A percentile compares a stretch with the other conserved stretches of the same genome.
These are phyloP conservation scores for Drosophila robusta DNA, from an alignment of 2,888 invertebrate genomes.

Conservation along the genomic window DNA sequence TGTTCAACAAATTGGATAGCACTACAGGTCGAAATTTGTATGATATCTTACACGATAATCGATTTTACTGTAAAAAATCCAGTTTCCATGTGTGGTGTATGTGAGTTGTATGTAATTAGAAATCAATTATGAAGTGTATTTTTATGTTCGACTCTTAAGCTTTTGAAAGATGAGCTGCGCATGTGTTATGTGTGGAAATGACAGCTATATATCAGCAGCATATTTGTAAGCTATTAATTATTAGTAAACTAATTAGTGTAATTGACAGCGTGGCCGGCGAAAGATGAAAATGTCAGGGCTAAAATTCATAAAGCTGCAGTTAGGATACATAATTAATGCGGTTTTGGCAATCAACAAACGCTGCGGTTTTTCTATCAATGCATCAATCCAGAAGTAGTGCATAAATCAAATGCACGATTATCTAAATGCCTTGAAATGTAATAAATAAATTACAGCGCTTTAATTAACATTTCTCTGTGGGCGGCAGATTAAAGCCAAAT, in stretches of 20 bases:
- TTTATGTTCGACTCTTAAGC: not conserved
- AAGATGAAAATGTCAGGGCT: constrained; percentile 49
- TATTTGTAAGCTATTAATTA: constrained; percentile 61
- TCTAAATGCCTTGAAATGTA: constrained; percentile 31
- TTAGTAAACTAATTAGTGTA: constrained; percentile 69
- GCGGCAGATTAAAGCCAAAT: constrained; percentile 50
- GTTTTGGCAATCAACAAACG: constrained; percentile 52
- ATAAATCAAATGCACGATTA: constrained; percentile 64
- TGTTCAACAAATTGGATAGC: too few relatives aligned
- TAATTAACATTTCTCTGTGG: constrained; percentile 25
- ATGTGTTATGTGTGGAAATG: not conserved
- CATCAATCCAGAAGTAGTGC: constrained; percentile 49
- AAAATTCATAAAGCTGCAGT: constrained; percentile 50
- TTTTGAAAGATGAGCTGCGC: not conserved
- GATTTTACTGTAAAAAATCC: too few relatives aligned
- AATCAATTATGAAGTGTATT: not conserved
- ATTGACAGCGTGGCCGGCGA: constrained; percentile 59
- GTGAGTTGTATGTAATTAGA: too few relatives aligned
- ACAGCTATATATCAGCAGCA: constrained; percentile 15
- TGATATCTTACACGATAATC: too few relatives aligned
- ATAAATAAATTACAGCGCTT: constrained; percentile 31
- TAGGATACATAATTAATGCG: constrained; percentile 67
- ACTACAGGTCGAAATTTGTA: too few relatives aligned
- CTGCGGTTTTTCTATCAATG: constrained; percentile 48
- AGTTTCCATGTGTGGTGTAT: too few relatives aligned